Percentiles rank a stretch among this genome's conserved stretches.
These are phyloP conservation scores for Acromyrmex heyeri DNA, from an alignment of 1,140 invertebrate genomes.

Conservation along the genomic window DNA sequence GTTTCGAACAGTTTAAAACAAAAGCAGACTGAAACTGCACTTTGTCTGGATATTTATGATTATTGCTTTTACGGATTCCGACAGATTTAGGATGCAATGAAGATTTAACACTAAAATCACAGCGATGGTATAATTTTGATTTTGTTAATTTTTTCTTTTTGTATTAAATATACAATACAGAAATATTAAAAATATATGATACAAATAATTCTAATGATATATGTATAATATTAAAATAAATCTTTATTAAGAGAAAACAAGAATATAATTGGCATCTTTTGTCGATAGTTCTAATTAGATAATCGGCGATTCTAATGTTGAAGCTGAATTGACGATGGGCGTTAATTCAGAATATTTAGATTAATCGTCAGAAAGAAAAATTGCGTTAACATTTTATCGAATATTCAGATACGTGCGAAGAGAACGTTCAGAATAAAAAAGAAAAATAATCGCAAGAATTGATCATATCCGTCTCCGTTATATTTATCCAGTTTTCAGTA, in stretches of 20 bases:
- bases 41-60: slow-evolving; percentile 15
- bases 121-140: no score
- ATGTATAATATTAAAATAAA: no score
- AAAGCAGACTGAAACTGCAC: slow-evolving; percentile 3
- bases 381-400: neutral
- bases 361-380: neutral
- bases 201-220: no score
- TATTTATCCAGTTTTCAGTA: neutral
- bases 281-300: no score
- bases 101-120: neutral
- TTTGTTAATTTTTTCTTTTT: no score
- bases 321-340: neutral
- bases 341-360: slow-evolving; percentile 1
- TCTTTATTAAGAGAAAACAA: no score
- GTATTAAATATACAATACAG: no score
- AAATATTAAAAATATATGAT: no score
- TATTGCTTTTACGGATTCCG: neutral
- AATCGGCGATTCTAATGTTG: no score
- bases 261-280: no score
- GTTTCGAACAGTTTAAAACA: slow-evolving; percentile 58
- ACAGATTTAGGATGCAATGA: neutral
- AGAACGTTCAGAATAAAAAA: neutral
- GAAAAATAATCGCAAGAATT: neutral
- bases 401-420: neutral
- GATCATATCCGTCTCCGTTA: neutral